A percentile compares a stretch with the other conserved stretches of the same genome.
Evolutionary conservation across 2,113 vertebrate species (phyloP).

Genomic region (Aramus guarauna): DNA sequence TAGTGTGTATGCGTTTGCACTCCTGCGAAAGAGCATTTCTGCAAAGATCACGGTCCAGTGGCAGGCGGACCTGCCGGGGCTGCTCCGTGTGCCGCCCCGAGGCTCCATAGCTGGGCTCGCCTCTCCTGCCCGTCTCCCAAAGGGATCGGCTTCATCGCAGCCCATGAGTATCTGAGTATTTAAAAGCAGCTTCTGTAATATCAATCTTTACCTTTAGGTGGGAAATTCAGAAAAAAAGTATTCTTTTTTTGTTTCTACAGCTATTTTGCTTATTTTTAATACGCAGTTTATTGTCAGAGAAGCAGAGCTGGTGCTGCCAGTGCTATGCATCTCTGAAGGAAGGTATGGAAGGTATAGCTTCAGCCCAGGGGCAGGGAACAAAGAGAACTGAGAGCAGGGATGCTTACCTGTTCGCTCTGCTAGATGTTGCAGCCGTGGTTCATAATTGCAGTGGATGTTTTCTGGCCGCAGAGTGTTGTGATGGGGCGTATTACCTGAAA

Average conservation of each 20-base stretch:
- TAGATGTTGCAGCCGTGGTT: background rate
- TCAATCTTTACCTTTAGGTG: too few species aligned
- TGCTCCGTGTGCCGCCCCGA: background rate
- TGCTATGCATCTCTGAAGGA: background rate
- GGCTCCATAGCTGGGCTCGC: background rate
- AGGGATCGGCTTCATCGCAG: background rate
- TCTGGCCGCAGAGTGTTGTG: background rate
- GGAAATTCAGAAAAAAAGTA: background rate
- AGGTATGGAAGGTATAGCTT: background rate
- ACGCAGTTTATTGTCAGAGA: too few species aligned
- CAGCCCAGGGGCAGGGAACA: background rate
- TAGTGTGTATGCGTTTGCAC: accelerated
- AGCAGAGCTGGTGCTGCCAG: background rate
- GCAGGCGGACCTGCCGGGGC: background rate
- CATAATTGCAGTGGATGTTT: background rate
- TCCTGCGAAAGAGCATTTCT: background rate
- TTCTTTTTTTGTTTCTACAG: background rate
- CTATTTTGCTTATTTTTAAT: background rate
- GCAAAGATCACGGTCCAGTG: accelerated
- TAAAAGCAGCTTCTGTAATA: background rate
- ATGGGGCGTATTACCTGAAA: background rate
- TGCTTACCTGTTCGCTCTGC: background rate
- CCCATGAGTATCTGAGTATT: too few species aligned
- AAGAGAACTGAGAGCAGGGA: background rate
- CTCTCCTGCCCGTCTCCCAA: accelerated